phyloP scores from a whole-genome alignment of 2,888 invertebrate genomes.

The Thymelicus acteon region DNA sequence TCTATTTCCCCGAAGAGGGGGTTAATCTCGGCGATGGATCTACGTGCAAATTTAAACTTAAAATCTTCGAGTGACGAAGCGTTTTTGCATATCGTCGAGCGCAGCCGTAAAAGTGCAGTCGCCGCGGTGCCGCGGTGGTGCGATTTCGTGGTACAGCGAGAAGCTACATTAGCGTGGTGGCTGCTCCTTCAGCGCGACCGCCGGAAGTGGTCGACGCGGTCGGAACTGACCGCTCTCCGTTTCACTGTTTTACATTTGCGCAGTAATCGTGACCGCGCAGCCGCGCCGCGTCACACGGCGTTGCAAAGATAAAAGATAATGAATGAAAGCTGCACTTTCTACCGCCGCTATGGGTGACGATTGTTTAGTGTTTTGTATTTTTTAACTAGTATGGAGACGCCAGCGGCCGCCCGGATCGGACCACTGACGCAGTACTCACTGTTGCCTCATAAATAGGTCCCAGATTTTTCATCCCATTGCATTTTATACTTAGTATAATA shows the following conservation, averaged over 20 bases:
- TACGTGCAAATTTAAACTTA: neutral
- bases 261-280: slow-evolving; percentile 20
- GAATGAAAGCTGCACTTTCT: slow-evolving; percentile 17
- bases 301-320: slow-evolving; percentile 26
- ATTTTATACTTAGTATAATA: no score
- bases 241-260: slow-evolving; percentile 29
- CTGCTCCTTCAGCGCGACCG: neutral
- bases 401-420: no score
- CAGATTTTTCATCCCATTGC: no score
- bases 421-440: no score
- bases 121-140: slow-evolving; percentile 7
- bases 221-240: slow-evolving; percentile 40
- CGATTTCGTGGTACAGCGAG: slow-evolving; percentile 8
- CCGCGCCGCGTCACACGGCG: slow-evolving; percentile 17
- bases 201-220: slow-evolving; percentile 43
- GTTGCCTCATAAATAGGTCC: no score
- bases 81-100: neutral
- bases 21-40: neutral
- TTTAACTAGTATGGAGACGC: no score
- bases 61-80: neutral
- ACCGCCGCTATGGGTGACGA: neutral
- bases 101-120: slow-evolving; percentile 27
- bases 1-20: neutral
- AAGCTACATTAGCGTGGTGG: slow-evolving; percentile 21
- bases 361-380: neutral